Evolutionary conservation across 2,113 vertebrate genomes (phyloP).

Genomic region (Benitochromis conjunctus): DNA sequence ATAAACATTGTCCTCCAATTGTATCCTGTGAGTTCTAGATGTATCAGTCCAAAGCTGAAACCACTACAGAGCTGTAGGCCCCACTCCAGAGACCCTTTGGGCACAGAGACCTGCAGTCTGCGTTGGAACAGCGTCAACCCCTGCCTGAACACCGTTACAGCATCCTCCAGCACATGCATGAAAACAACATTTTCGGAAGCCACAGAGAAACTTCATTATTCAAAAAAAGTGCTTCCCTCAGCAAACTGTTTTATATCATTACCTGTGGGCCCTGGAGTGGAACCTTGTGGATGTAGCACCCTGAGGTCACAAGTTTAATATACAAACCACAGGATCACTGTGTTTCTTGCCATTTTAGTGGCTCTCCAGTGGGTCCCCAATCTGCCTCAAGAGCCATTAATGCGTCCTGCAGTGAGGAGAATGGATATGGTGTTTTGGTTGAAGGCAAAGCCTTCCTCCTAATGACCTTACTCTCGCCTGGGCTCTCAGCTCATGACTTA

Average conservation of each 20-base stretch:
- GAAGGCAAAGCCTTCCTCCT: conserved; percentile 24
- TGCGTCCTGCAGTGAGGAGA: conserved; percentile 11
- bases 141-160: not conserved
- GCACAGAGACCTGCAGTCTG: not conserved
- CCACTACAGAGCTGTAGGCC: not conserved
- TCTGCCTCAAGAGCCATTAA: conserved; percentile 45
- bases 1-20: not conserved
- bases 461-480: conserved; percentile 43
- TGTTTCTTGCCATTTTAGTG: conserved; percentile 27
- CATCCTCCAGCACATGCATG: not conserved
- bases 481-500: conserved; percentile 43
- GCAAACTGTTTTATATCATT: not conserved
- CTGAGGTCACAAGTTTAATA: conserved; percentile 38
- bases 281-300: not conserved
- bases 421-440: conserved; percentile 35
- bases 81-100: not conserved
- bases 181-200: not conserved
- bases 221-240: conserved; percentile 1
- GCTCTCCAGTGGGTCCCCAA: not conserved
- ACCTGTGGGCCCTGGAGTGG: not conserved
- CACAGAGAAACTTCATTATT: conserved; percentile 2
- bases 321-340: conserved; percentile 10
- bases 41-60: not conserved
- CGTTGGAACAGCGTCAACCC: not conserved
- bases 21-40: not conserved